Percentiles rank a stretch among this genome's conserved stretches.
phyloP scores from a whole-genome alignment of 1,140 invertebrate genomes.

The Platyscapa corneri region DNA sequence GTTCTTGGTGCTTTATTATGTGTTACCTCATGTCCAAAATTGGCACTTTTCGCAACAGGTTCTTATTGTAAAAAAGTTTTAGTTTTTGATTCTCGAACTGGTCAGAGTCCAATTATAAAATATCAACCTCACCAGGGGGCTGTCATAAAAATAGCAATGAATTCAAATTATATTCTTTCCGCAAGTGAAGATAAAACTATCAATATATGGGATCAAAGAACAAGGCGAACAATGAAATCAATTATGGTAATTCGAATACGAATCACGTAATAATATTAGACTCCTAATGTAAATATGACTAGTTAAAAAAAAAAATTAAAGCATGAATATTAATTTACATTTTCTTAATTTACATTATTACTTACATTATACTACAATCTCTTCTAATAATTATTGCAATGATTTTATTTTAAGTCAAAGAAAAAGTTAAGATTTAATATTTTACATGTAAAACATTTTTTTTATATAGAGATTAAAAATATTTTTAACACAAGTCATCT shows the following conservation, averaged over 20 bases:
- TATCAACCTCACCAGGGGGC: conserved; percentile 65
- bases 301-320: no score
- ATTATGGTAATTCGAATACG: conserved; percentile 57
- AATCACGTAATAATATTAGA: background rate
- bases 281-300: background rate
- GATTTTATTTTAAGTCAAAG: no score
- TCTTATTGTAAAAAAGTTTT: conserved; percentile 62
- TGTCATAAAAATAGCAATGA: conserved; percentile 66
- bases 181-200: conserved; percentile 70
- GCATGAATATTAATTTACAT: no score
- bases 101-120: conserved; percentile 52
- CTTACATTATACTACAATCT: no score
- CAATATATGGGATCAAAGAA: conserved; percentile 67
- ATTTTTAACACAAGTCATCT: no score
- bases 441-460: no score
- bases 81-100: conserved; percentile 64
- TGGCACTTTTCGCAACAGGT: conserved; percentile 63
- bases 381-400: no score
- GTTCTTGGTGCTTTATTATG: conserved; percentile 62
- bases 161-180: conserved; percentile 65
- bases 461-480: no score
- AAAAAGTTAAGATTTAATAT: no score
- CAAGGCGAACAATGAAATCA: conserved; percentile 59
- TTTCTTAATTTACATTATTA: no score
- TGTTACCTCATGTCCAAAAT: conserved; percentile 61